A percentile compares a stretch with the other conserved stretches of the same genome.
Conservation (phyloP, 2,797 vertebrate genomes). For the Mormyrus hasselquistii region DNA sequence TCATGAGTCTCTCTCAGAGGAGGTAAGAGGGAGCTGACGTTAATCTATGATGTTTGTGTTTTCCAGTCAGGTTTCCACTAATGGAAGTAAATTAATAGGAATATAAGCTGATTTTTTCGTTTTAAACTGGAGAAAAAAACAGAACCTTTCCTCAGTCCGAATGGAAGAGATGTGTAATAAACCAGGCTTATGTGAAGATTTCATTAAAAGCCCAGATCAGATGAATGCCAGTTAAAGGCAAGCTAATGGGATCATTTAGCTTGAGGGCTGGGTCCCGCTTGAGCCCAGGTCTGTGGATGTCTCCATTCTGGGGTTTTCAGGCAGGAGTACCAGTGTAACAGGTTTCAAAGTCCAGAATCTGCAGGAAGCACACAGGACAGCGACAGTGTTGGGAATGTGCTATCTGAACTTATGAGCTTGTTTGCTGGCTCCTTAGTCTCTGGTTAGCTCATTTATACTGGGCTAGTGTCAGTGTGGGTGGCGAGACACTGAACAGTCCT, state of each 20-base stretch:
- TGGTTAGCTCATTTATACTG: not conserved
- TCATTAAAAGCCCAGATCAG: conserved; percentile 34
- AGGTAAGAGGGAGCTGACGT: not conserved
- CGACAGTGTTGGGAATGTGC: not conserved
- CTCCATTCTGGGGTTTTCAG: not conserved
- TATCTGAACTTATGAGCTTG: not conserved
- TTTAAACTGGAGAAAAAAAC: not conserved
- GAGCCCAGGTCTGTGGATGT: conserved; percentile 24
- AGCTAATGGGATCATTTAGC: conserved; percentile 45
- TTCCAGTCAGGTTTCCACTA: not conserved
- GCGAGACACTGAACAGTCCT: not conserved
- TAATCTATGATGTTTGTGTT: not conserved
- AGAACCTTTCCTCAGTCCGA: conserved; percentile 28
- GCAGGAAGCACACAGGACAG: not conserved
- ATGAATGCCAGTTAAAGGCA: conserved; percentile 40
- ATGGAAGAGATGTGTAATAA: conserved; percentile 33
- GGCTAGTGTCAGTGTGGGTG: not conserved
- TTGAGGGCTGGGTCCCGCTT: conserved; percentile 32
- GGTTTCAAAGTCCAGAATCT: not conserved
- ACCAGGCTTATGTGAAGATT: conserved; percentile 33
- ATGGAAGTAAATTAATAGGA: not conserved
- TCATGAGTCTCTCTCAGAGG: conserved; percentile 5
- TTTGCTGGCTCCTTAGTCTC: not conserved
- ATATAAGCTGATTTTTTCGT: not conserved
- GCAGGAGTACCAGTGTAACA: not conserved